A percentile compares a stretch with the other conserved stretches of the same genome.
Conservation (phyloP, 92 coral and sea anemone species). For the Palythoa grandis region DNA sequence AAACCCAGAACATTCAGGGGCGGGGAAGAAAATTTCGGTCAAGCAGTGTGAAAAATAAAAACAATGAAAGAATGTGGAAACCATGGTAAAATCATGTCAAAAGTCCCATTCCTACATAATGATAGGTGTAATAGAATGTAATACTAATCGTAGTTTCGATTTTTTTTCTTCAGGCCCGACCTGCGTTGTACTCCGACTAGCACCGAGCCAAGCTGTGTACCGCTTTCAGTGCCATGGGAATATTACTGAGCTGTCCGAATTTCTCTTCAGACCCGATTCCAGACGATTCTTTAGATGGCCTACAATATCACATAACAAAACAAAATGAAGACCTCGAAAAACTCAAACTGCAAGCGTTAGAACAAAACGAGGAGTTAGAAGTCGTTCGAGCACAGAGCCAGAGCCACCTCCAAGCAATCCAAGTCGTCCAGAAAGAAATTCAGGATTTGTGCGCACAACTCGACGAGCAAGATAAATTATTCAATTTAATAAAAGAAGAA, state of each 20-base stretch:
- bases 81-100: neutral
- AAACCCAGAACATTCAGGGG: neutral
- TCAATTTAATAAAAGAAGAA: conserved; percentile 1
- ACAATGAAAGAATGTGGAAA: neutral
- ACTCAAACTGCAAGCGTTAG: conserved; percentile 12
- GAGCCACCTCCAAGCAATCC: neutral
- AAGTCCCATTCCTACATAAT: neutral
- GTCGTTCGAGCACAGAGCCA: neutral
- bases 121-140: neutral
- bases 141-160: too few relatives aligned
- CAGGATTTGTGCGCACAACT: conserved; percentile 13
- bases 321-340: conserved; percentile 38
- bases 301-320: neutral
- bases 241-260: neutral
- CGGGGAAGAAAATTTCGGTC: neutral
- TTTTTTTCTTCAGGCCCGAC: neutral
- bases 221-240: neutral
- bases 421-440: neutral
- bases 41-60: neutral
- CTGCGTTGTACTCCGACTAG: neutral
- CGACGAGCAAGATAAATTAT: conserved; percentile 19
- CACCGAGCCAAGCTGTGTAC: neutral
- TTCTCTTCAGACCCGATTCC: neutral
- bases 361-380: neutral
- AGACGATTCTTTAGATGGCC: neutral